Evolutionary conservation across 2,888 invertebrate species (phyloP).

Genomic region (Eupithecia subfuscata): DNA sequence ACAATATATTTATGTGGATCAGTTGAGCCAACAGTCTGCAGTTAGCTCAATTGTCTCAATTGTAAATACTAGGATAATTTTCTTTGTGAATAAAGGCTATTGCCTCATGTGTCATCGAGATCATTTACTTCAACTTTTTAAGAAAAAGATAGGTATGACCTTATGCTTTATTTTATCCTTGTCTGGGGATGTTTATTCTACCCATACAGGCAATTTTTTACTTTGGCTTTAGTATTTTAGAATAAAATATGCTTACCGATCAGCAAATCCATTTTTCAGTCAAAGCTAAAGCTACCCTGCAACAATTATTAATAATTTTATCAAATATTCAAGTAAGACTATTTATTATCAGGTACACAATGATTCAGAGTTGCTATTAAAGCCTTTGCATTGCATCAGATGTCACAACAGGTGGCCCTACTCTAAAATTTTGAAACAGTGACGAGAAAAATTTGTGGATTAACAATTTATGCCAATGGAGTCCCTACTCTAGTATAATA

Average conservation of each 20-base stretch:
- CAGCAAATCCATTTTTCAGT: neutral
- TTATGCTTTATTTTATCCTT: too few species aligned
- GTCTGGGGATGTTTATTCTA: neutral
- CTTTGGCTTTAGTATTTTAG: neutral
- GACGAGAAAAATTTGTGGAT: conserved; percentile 32
- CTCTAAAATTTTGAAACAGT: conserved; percentile 60
- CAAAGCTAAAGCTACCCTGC: neutral
- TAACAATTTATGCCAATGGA: conserved; percentile 35
- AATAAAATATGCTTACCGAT: neutral
- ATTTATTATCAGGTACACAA: neutral
- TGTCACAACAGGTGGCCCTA: conserved; percentile 73
- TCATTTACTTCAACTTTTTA: too few species aligned
- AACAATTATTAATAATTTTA: neutral
- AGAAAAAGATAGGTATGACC: too few species aligned
- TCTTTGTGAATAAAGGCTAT: too few species aligned
- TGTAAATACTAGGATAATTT: too few species aligned
- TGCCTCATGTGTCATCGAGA: too few species aligned
- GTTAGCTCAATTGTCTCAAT: too few species aligned
- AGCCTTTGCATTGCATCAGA: conserved; percentile 67
- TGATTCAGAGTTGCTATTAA: conserved; percentile 62
- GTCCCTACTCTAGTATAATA: conserved; percentile 58
- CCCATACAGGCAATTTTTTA: neutral
- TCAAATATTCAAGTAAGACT: neutral
- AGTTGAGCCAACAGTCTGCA: too few species aligned
- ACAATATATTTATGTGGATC: too few species aligned